phyloP scores from a whole-genome alignment of 1,140 invertebrate genomes.

The Penaeus japonicus region DNA sequence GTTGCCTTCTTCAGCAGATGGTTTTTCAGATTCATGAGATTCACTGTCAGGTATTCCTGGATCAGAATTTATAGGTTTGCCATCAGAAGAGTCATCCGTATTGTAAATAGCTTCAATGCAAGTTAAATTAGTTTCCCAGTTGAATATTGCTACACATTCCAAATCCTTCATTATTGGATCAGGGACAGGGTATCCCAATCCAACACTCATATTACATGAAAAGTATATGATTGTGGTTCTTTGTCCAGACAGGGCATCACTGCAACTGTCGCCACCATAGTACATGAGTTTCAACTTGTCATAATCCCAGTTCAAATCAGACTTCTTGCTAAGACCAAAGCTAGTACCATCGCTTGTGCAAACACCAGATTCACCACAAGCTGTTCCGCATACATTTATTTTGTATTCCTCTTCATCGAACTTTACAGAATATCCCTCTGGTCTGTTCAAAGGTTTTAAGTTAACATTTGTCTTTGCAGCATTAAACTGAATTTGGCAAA shows the following conservation, averaged over 20 bases:
- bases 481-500: conserved; percentile 49
- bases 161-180: conserved; percentile 39
- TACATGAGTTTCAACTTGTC: conserved; percentile 39
- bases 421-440: conserved; percentile 38
- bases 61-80: not conserved
- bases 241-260: conserved; percentile 27
- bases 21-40: not conserved
- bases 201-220: conserved; percentile 52
- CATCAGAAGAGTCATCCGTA: not conserved
- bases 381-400: conserved; percentile 52
- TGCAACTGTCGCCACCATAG: conserved; percentile 34
- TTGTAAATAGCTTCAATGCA: conserved; percentile 52
- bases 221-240: conserved; percentile 44
- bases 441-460: conserved; percentile 33
- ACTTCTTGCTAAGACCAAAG: conserved; percentile 42
- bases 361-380: conserved; percentile 36
- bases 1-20: not conserved
- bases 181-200: conserved; percentile 46
- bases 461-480: conserved; percentile 50
- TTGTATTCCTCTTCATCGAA: conserved; percentile 31
- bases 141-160: conserved; percentile 37
- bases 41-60: not conserved
- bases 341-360: conserved; percentile 38
- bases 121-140: conserved; percentile 51
- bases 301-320: conserved; percentile 43